These are phyloP conservation scores for Acomys russatus DNA, from an alignment of 2,797 vertebrate species.

Conservation along the genomic window DNA sequence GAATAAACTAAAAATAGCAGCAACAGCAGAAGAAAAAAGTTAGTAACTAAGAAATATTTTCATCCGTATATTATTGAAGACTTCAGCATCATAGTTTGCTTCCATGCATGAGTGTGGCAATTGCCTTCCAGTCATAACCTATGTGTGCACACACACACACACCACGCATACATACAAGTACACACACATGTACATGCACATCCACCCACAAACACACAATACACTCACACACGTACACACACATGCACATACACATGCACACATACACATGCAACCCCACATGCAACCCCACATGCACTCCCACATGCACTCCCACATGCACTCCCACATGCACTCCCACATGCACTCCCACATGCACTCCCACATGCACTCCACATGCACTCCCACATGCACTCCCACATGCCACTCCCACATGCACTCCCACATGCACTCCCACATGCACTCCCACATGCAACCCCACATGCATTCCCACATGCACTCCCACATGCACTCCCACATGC, in stretches of 20 bases:
- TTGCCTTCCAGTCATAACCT: neutral
- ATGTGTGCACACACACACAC: neutral
- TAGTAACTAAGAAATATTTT: neutral
- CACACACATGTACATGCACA: neutral
- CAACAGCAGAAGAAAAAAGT: neutral
- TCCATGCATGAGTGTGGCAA: neutral
- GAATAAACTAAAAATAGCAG: slow-evolving; percentile 25
- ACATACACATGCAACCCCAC: no score
- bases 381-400: neutral
- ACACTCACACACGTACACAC: neutral
- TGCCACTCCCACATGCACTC: neutral
- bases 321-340: neutral
- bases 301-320: neutral
- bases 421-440: no score
- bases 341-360: no score
- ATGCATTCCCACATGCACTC: neutral
- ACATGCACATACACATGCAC: neutral
- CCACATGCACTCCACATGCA: no score
- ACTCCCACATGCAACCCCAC: no score
- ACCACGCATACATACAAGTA: neutral
- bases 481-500: no score
- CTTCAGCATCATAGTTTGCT: neutral
- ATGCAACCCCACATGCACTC: neutral
- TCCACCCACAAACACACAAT: neutral
- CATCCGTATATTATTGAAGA: neutral